Conservation (phyloP, 2,113 vertebrate genomes). For the Heliornis fulica region DNA sequence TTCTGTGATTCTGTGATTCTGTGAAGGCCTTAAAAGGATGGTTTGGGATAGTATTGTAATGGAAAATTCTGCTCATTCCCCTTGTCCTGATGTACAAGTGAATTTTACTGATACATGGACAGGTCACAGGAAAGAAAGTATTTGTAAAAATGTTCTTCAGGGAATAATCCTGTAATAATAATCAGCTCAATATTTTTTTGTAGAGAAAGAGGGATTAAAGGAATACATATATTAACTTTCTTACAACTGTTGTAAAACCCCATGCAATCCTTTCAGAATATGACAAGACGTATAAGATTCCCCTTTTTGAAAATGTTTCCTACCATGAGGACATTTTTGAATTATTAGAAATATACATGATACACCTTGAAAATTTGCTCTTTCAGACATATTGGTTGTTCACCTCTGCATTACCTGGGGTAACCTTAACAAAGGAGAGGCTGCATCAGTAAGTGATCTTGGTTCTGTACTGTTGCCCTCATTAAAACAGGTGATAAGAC, state of each 20-base stretch:
- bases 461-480: neutral
- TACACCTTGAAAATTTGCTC: slow-evolving; percentile 1
- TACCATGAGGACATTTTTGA: neutral
- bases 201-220: neutral
- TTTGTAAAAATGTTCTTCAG: neutral
- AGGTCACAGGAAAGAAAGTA: neutral
- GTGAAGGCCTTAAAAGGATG: neutral
- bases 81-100: neutral
- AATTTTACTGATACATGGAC: neutral
- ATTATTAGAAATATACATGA: neutral
- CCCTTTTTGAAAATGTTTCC: neutral
- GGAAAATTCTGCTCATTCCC: neutral
- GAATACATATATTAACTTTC: neutral
- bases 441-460: neutral
- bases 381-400: slow-evolving; percentile 17
- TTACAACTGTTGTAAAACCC: neutral
- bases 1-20: no score
- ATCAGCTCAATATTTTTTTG: neutral
- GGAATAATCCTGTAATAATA: neutral
- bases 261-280: neutral
- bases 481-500: neutral
- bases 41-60: neutral
- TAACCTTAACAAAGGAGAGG: neutral
- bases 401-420: neutral
- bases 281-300: neutral